A percentile compares a stretch with the other conserved stretches of the same genome.
These are phyloP conservation scores for Incurvaria masculella DNA, from an alignment of 2,888 invertebrate genomes.

Conservation along the genomic window DNA sequence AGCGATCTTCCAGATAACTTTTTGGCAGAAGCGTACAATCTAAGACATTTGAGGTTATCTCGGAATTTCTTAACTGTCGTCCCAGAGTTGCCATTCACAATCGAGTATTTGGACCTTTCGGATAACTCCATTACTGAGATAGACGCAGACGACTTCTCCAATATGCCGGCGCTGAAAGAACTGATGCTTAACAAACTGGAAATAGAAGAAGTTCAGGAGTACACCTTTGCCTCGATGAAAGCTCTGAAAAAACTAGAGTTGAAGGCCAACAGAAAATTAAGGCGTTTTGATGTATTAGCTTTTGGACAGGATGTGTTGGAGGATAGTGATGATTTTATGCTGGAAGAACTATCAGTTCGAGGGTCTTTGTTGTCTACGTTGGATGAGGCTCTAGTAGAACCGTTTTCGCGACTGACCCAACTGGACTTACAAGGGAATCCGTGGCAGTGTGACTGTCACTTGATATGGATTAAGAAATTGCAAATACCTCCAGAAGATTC, in stretches of 20 bases:
- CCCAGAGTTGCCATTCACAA: slow-evolving; percentile 53
- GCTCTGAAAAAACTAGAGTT: slow-evolving; percentile 50
- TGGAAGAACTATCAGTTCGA: slow-evolving; percentile 43
- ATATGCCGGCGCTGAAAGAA: slow-evolving; percentile 48
- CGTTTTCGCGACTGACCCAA: slow-evolving; percentile 41
- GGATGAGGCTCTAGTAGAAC: slow-evolving; percentile 31
- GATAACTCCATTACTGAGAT: slow-evolving; percentile 54
- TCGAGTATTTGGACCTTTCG: slow-evolving; percentile 61
- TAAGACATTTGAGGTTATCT: slow-evolving; percentile 42
- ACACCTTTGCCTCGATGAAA: slow-evolving; percentile 53
- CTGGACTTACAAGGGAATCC: slow-evolving; percentile 60
- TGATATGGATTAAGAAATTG: slow-evolving; percentile 47
- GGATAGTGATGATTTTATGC: slow-evolving; percentile 36
- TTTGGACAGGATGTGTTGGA: slow-evolving; percentile 38
- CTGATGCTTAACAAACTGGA: slow-evolving; percentile 56
- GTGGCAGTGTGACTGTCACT: slow-evolving; percentile 62
- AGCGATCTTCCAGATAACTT: slow-evolving; percentile 35
- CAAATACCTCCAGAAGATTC: slow-evolving; percentile 38
- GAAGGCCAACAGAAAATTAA: slow-evolving; percentile 52
- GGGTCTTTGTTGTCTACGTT: slow-evolving; percentile 42
- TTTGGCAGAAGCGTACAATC: slow-evolving; percentile 40
- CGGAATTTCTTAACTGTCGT: slow-evolving; percentile 53
- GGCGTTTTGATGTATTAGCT: slow-evolving; percentile 40
- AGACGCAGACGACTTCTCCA: slow-evolving; percentile 42
- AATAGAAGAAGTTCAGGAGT: slow-evolving; percentile 50